Evolutionary conservation across 2,113 vertebrate genomes (phyloP).

Genomic region (Seriola rivoliana): DNA sequence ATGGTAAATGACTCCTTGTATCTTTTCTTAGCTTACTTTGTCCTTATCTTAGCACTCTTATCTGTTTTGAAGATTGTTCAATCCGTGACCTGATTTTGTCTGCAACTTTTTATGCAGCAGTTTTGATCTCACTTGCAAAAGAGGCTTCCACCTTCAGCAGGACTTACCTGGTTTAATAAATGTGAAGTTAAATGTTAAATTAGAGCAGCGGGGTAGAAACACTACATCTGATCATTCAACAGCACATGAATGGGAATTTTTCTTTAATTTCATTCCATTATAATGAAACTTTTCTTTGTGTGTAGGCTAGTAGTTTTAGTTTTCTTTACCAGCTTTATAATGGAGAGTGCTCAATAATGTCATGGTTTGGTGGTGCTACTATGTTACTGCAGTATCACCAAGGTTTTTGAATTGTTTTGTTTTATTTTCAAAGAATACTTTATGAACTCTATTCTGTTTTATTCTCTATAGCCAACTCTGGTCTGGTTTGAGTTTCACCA

Average conservation of each 20-base stretch:
- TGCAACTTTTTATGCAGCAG: neutral
- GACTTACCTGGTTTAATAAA: neutral
- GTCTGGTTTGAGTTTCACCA: neutral
- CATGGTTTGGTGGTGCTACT: neutral
- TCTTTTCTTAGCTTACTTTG: neutral
- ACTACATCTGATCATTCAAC: neutral
- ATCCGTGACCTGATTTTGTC: neutral
- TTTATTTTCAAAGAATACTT: neutral
- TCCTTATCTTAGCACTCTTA: neutral
- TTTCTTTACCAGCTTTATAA: too few relatives aligned
- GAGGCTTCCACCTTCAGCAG: neutral
- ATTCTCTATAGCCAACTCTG: conserved; percentile 1
- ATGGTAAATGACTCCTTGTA: neutral
- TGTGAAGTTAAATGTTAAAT: neutral
- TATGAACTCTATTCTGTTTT: neutral
- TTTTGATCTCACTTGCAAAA: neutral
- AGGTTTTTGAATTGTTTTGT: neutral
- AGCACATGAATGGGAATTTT: neutral
- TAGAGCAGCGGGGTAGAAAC: neutral
- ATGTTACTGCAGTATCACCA: neutral
- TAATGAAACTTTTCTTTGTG: neutral
- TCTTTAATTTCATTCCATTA: neutral
- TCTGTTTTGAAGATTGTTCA: neutral
- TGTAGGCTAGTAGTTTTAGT: neutral
- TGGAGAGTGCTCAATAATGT: too few relatives aligned